These are phyloP conservation scores for Balaeniceps rex DNA, from an alignment of 2,113 vertebrate genomes.

Conservation along the genomic window DNA sequence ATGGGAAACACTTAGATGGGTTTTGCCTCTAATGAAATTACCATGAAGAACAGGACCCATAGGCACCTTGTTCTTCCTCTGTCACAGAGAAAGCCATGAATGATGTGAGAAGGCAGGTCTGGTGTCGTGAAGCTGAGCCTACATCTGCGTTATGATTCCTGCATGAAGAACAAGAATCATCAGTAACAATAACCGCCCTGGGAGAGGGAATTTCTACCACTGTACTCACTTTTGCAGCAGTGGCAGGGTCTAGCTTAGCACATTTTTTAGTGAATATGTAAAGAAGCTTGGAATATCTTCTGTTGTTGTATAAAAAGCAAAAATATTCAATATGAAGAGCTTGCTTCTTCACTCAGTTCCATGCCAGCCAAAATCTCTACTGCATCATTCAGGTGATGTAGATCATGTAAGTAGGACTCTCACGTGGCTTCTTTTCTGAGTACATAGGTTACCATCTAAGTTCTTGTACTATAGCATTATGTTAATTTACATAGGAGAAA, in stretches of 20 bases:
- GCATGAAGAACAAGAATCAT: background rate
- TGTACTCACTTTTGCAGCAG: background rate
- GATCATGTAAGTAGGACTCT: background rate
- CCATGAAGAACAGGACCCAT: background rate
- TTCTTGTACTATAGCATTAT: background rate
- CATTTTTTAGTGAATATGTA: background rate
- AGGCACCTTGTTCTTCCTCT: background rate
- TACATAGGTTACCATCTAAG: background rate
- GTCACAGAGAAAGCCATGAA: background rate
- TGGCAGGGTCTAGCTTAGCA: background rate
- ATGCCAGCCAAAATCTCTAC: background rate
- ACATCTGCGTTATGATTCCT: background rate
- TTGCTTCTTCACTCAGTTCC: background rate
- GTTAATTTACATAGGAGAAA: background rate
- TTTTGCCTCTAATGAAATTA: background rate
- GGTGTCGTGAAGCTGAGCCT: background rate
- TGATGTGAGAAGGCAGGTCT: background rate
- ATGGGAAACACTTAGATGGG: fast-evolving
- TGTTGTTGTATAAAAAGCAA: background rate
- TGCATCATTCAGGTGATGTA: background rate
- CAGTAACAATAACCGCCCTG: background rate
- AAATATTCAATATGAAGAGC: background rate
- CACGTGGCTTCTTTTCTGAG: background rate
- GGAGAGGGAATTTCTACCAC: background rate
- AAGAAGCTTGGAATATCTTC: background rate